Base-by-base conservation (phyloP, 2,888 invertebrate genomes). In the Amphiduros pacificus region DNA sequence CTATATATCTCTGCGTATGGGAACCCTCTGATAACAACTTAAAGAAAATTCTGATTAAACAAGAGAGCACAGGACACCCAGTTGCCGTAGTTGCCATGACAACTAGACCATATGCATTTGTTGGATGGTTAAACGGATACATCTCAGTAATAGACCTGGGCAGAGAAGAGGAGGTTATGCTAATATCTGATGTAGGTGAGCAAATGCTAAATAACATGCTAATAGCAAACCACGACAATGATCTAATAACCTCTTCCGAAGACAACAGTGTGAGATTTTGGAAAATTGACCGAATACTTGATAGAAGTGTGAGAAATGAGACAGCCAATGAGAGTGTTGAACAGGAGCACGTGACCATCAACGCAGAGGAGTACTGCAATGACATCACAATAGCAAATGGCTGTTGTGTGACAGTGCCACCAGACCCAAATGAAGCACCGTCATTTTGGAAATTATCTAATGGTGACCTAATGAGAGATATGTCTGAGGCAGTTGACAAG, bases 201-300 rank as follows among this genome's bases (percentile, higher is more conserved):
- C 56, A 62, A 11, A 20, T 22, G 5, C 31, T 67, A 5, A 52
- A 49, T 49, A 28, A 40, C 28, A 29, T 67, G 31, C n/a, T 36
- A 1, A 20, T 65, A 11, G 26, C 31, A 14, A 32, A 32, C 22
- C 24, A 63, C 28, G 54, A 53, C 0, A 36, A 48, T 17, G 48
- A 27, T 2, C 32, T 67, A 14, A 26, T 61, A 27, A 51, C 67
- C 0, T 24, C 57, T 14, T 59, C 57, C 9, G 36, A 52, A 22
- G 67, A 67, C 22, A 49, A 65, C 49, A 54, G 22, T 9, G 32
- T 67, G n/a, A 62, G 63, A 27, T 24, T 65, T 0, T 67, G 67
- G 67, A 53, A 59, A 24, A 41, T 26, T 9, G 27, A 59, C 2
- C 20, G 14, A 11, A 17, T 14, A 5, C 5, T 32, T 11, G 52